Evolutionary conservation across 1,140 invertebrate species (phyloP).

Genomic region (Venturia canescens): DNA sequence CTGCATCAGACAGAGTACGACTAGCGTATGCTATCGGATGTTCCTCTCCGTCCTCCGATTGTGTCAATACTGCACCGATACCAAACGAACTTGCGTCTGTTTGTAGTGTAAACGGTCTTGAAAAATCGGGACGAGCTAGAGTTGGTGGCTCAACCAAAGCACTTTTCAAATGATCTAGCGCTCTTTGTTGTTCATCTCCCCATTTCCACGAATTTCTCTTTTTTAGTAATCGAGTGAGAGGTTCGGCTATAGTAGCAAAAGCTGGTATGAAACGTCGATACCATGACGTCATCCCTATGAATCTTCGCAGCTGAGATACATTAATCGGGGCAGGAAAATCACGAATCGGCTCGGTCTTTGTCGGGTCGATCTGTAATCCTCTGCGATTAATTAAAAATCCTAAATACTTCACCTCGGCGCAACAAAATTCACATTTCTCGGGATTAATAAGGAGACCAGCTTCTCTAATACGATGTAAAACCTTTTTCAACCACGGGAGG

Average conservation of each 20-base stretch:
- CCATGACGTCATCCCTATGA: slow-evolving; percentile 73
- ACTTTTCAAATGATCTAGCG: slow-evolving; percentile 43
- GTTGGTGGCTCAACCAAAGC: not conserved
- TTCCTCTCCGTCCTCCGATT: not conserved
- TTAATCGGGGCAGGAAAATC: slow-evolving; percentile 59
- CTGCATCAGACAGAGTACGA: no score
- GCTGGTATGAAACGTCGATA: slow-evolving; percentile 66
- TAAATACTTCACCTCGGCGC: no score
- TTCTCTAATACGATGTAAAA: slow-evolving; percentile 48
- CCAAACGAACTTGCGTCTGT: not conserved
- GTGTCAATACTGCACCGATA: not conserved
- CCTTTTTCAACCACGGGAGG: slow-evolving; percentile 40
- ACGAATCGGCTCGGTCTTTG: slow-evolving; percentile 63
- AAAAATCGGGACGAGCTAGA: no score
- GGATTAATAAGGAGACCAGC: slow-evolving; percentile 53
- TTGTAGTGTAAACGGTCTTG: slow-evolving; percentile 9
- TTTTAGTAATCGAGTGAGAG: no score
- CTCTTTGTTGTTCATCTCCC: slow-evolving; percentile 54
- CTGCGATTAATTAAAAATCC: no score
- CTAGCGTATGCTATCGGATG: no score
- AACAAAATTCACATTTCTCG: no score
- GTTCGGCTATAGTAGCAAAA: slow-evolving; percentile 60
- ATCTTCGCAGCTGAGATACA: slow-evolving; percentile 68
- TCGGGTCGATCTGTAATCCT: no score
- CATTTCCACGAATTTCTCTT: no score